A percentile compares a stretch with the other conserved stretches of the same genome.
These are phyloP conservation scores for Sardina pilchardus DNA, from an alignment of 2,113 vertebrate species.

Conservation along the genomic window DNA sequence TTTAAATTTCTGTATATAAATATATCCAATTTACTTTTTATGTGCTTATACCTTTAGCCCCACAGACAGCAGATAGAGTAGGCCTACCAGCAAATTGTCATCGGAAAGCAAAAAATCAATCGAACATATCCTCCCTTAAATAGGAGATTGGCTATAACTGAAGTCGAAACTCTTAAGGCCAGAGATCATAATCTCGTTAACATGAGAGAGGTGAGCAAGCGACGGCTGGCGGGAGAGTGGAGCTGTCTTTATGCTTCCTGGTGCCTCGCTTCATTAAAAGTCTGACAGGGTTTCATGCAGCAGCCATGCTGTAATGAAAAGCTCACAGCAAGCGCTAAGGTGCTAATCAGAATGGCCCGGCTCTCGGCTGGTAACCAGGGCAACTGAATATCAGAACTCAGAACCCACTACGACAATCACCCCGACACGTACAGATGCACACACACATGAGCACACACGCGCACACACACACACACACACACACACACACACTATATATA, in stretches of 20 bases:
- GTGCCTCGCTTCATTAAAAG: slow-evolving; percentile 48
- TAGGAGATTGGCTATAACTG: slow-evolving; percentile 12
- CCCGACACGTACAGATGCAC: not conserved
- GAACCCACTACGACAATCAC: not conserved
- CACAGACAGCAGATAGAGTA: not conserved
- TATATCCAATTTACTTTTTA: not conserved
- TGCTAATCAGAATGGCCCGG: slow-evolving; percentile 48
- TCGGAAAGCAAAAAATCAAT: not conserved
- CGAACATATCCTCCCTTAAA: slow-evolving; percentile 24
- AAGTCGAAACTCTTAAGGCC: slow-evolving; percentile 17
- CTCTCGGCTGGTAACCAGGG: slow-evolving; percentile 50
- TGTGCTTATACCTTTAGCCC: not conserved
- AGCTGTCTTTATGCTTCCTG: slow-evolving; percentile 24
- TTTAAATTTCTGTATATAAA: not conserved
- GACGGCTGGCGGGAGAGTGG: not conserved
- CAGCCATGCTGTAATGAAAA: slow-evolving; percentile 43
- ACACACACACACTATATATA: not conserved
- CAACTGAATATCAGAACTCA: slow-evolving; percentile 49
- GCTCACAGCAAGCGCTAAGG: slow-evolving; percentile 41
- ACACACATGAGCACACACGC: slow-evolving; percentile 3
- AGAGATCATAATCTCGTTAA: not conserved
- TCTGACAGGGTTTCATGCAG: slow-evolving; percentile 46
- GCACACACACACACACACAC: not conserved
- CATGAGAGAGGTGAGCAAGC: not conserved
- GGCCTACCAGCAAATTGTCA: not conserved